These are phyloP conservation scores for Dinoponera quadriceps DNA, from an alignment of 1,140 invertebrate genomes.

Conservation along the genomic window DNA sequence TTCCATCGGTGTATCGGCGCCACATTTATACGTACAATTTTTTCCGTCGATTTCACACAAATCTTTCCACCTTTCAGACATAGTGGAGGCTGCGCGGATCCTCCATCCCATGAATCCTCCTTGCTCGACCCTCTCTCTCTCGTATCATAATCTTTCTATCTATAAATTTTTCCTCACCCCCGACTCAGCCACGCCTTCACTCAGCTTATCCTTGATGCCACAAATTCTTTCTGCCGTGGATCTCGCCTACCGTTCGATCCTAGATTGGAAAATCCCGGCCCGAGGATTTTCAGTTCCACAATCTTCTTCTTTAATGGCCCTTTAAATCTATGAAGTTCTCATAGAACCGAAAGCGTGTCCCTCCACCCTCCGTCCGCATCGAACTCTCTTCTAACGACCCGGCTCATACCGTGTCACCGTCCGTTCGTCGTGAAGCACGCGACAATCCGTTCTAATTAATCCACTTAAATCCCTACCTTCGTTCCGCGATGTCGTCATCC, in stretches of 20 bases:
- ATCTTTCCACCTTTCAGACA: background rate
- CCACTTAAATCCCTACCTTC: background rate
- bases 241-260: constrained; percentile 10
- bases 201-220: constrained; percentile 43
- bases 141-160: constrained; percentile 44
- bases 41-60: background rate
- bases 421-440: background rate
- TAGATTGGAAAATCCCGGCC: constrained; percentile 11
- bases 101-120: constrained; percentile 24
- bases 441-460: constrained; percentile 4
- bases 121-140: background rate
- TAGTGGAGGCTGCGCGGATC: background rate
- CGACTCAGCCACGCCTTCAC: constrained; percentile 23
- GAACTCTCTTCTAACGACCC: background rate
- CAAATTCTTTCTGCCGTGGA: constrained; percentile 21
- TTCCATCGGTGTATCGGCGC: no score
- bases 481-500: constrained; percentile 4
- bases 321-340: constrained; percentile 16
- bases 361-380: background rate
- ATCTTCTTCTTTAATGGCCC: constrained; percentile 17
- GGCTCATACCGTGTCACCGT: background rate
- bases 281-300: background rate
- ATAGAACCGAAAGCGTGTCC: background rate
- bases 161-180: constrained; percentile 34
- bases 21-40: background rate